Evolutionary conservation across 1,140 invertebrate species (phyloP).

Genomic region (Anthonomus grandis): DNA sequence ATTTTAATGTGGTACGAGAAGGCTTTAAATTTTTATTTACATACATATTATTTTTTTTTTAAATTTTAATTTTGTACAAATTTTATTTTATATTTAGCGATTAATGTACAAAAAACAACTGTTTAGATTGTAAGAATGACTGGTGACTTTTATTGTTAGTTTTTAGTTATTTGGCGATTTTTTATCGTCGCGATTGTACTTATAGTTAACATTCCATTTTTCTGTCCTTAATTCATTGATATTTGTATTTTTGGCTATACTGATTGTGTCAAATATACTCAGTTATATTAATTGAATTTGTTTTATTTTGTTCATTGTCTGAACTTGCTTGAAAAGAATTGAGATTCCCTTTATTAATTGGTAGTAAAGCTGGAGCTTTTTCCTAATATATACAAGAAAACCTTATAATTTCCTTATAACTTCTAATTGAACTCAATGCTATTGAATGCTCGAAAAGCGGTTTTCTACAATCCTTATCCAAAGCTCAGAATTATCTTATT

Average conservation of each 20-base stretch:
- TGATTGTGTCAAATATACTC: conserved; percentile 5
- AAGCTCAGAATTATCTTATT: no score
- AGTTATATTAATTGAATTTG: neutral
- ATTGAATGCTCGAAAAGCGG: no score
- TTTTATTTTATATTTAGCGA: neutral
- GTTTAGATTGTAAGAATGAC: neutral
- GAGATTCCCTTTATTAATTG: no score
- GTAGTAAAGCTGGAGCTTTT: no score
- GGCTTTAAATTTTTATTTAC: no score
- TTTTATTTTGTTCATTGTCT: no score
- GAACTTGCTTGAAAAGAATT: no score
- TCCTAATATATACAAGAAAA: no score
- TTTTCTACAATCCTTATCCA: no score
- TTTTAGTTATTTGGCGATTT: neutral
- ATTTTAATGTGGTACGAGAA: no score
- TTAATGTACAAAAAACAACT: conserved; percentile 4
- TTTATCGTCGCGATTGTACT: neutral
- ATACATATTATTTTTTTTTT: neutral
- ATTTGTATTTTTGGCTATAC: conserved; percentile 5
- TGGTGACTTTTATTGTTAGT: neutral
- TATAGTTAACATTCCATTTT: conserved; percentile 3
- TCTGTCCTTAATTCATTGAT: neutral
- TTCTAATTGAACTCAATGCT: no score
- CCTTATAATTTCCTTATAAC: no score
- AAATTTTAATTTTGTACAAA: conserved; percentile 4